phyloP scores from a whole-genome alignment of 2,888 invertebrate species.

The Trichopoda pennipes region DNA sequence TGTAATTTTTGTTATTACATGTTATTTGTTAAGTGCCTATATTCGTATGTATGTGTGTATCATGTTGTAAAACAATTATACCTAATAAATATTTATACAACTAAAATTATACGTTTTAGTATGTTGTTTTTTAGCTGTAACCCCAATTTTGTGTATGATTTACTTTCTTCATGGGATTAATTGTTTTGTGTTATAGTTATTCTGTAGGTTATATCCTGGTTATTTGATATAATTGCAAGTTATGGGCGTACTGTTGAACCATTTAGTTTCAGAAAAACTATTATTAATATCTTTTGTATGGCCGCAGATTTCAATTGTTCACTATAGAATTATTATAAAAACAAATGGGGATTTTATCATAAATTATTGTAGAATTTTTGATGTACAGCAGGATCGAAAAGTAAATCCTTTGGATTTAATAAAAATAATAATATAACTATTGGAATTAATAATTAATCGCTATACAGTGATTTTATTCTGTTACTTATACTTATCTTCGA shows the following conservation, averaged over 20 bases:
- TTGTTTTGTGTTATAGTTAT: neutral
- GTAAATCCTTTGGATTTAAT: no score
- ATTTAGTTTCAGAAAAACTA: neutral
- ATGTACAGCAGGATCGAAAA: no score
- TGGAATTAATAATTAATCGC: no score
- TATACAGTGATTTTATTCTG: no score
- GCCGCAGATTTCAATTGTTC: neutral
- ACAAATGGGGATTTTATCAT: neutral
- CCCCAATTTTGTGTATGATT: conserved; percentile 1
- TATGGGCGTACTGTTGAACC: neutral
- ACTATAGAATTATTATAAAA: neutral
- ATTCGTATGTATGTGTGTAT: neutral
- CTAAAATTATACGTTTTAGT: conserved; percentile 35
- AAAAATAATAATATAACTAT: no score
- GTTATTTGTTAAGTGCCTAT: conserved; percentile 45
- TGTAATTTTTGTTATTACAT: conserved; percentile 49
- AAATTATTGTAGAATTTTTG: neutral
- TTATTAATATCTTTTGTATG: neutral
- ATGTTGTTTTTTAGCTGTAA: conserved; percentile 10
- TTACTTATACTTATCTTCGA: no score
- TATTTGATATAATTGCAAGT: conserved; percentile 16
- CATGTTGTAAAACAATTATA: conserved; percentile 27
- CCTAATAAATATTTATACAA: conserved; percentile 48
- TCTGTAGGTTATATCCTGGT: neutral
- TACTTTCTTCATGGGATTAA: neutral